Percentiles rank a stretch among this genome's conserved stretches.
phyloP scores from a whole-genome alignment of 2,797 vertebrate genomes.

The Huso huso region DNA sequence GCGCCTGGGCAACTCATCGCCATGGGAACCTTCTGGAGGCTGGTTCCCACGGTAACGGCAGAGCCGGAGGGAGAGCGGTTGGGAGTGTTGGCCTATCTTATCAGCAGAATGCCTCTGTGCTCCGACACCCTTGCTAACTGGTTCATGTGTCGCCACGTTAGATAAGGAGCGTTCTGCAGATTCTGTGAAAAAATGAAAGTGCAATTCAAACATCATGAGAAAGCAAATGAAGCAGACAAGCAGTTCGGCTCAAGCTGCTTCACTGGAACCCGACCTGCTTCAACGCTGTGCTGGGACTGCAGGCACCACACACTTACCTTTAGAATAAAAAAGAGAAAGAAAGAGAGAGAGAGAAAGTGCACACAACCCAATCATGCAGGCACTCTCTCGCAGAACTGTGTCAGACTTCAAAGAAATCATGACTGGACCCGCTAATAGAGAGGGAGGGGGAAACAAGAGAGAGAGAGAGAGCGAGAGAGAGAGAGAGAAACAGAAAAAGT shows the following conservation, averaged over 20 bases:
- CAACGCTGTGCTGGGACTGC: background rate
- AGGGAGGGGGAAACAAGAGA: slow-evolving; percentile 2
- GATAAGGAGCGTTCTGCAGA: too few relatives aligned
- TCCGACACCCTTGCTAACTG: too few relatives aligned
- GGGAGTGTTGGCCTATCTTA: too few relatives aligned
- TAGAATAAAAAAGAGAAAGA: slow-evolving; percentile 33
- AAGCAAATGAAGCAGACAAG: background rate
- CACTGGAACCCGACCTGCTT: too few relatives aligned
- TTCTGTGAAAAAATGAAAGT: too few relatives aligned
- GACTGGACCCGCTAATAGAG: background rate
- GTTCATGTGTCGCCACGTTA: too few relatives aligned
- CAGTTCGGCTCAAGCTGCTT: too few relatives aligned
- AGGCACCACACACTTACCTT: background rate
- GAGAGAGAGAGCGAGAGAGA: slow-evolving; percentile 25
- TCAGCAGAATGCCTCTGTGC: slow-evolving; percentile 42
- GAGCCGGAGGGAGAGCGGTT: slow-evolving; percentile 32
- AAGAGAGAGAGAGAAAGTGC: slow-evolving; percentile 36
- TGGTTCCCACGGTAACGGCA: slow-evolving; percentile 62
- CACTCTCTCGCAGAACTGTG: too few relatives aligned
- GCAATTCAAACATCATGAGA: background rate
- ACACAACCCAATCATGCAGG: too few relatives aligned
- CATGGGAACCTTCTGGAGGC: slow-evolving; percentile 49
- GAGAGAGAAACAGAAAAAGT: slow-evolving; percentile 33
- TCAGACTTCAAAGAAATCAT: too few relatives aligned
- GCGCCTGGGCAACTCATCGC: slow-evolving; percentile 51